A percentile compares a stretch with the other conserved stretches of the same genome.
These are phyloP conservation scores for Drosophila birchii DNA, from an alignment of 2,888 invertebrate genomes.

Conservation along the genomic window DNA sequence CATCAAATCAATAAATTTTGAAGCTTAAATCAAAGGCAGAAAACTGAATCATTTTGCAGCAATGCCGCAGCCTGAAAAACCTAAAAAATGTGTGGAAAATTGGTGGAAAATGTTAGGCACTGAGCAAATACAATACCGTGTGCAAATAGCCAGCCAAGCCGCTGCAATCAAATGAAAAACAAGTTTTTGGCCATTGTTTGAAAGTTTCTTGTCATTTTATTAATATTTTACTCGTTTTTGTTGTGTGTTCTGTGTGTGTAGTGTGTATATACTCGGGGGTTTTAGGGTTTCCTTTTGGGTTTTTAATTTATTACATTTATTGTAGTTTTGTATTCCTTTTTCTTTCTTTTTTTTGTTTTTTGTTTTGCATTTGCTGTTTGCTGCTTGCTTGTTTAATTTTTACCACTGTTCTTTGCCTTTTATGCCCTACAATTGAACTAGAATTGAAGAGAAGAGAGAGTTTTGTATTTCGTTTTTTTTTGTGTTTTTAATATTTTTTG, in stretches of 20 bases:
- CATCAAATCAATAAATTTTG: neutral
- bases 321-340: constrained; percentile 12
- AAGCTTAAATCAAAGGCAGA: neutral
- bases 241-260: constrained; percentile 3
- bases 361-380: constrained; percentile 15
- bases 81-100: neutral
- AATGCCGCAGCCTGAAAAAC: neutral
- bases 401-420: constrained; percentile 26
- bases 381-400: constrained; percentile 38
- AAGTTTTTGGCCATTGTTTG: constrained; percentile 9
- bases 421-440: constrained; percentile 42
- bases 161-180: constrained; percentile 33
- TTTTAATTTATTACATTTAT: constrained; percentile 48
- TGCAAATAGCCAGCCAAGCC: constrained; percentile 8
- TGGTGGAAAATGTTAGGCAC: constrained; percentile 3
- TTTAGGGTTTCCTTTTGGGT: constrained; percentile 21
- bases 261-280: constrained; percentile 25
- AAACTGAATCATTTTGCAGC: neutral
- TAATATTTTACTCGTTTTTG: constrained; percentile 25
- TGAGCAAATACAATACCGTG: constrained; percentile 25
- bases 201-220: constrained; percentile 49
- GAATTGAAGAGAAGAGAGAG: constrained; percentile 13
- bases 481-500: neutral
- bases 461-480: neutral
- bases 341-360: constrained; percentile 15